These are phyloP conservation scores for Triplophysa dalaica DNA, from an alignment of 2,113 vertebrate genomes.

Conservation along the genomic window DNA sequence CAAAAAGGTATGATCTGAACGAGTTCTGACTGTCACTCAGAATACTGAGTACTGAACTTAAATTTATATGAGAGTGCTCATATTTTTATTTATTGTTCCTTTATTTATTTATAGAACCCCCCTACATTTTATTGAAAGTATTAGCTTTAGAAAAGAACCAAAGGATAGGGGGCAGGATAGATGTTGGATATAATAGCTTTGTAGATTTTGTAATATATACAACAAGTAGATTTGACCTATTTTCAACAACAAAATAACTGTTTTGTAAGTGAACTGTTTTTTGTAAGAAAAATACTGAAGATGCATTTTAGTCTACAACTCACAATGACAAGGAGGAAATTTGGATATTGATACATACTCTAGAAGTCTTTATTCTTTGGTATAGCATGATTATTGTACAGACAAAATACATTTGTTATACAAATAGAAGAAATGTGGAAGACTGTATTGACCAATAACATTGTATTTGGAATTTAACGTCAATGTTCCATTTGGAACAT, in stretches of 20 bases:
- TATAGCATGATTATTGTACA: constrained; percentile 7
- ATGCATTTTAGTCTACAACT: constrained; percentile 19
- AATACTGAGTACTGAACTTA: constrained; percentile 31
- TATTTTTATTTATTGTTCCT: constrained; percentile 40
- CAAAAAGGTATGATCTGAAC: too few relatives aligned
- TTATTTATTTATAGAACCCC: constrained; percentile 71
- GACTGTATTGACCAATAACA: constrained; percentile 9
- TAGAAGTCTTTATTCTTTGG: neutral
- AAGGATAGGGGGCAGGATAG: constrained; percentile 38
- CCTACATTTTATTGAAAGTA: constrained; percentile 51
- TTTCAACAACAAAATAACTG: constrained; percentile 18
- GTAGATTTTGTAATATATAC: constrained; percentile 56
- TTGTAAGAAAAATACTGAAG: neutral
- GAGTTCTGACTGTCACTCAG: neutral
- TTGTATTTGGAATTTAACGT: constrained; percentile 14
- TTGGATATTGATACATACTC: neutral
- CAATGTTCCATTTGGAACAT: neutral
- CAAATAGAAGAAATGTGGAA: constrained; percentile 8
- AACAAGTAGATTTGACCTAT: constrained; percentile 33
- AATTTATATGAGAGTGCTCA: constrained; percentile 20
- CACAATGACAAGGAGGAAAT: neutral
- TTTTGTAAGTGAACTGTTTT: constrained; percentile 31
- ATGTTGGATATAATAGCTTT: constrained; percentile 37
- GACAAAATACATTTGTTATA: constrained; percentile 31
- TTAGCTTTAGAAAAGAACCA: constrained; percentile 49